These are phyloP conservation scores for Drosophila sproati DNA, from an alignment of 1,140 invertebrate genomes.

Conservation along the genomic window DNA sequence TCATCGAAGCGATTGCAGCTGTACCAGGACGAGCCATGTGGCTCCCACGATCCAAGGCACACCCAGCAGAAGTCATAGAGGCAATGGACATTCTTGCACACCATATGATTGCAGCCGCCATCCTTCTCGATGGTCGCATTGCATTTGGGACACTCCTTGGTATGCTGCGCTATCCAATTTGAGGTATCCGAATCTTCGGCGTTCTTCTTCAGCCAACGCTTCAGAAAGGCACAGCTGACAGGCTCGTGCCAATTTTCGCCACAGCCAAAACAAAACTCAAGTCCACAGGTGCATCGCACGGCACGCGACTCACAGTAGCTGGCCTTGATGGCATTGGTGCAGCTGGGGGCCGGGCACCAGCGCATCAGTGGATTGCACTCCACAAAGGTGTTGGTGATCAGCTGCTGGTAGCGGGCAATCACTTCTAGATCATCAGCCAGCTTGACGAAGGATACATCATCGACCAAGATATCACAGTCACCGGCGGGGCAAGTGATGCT, in stretches of 20 bases:
- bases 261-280: conserved; percentile 98
- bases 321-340: conserved; percentile 97
- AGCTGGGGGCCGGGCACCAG: conserved; percentile 99
- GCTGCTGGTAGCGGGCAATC: conserved; percentile 97
- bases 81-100: conserved; percentile 99
- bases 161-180: conserved; percentile 99
- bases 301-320: conserved; percentile 94
- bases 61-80: conserved; percentile 99
- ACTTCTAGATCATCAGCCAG: conserved; percentile 96
- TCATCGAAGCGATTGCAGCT: conserved; percentile 99
- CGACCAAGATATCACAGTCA: conserved; percentile 96
- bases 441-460: conserved; percentile 97
- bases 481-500: conserved; percentile 97
- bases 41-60: conserved; percentile 99
- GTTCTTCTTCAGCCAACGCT: conserved; percentile 99
- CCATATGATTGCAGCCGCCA: conserved; percentile 99
- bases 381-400: conserved; percentile 99
- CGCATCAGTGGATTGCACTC: conserved; percentile 97
- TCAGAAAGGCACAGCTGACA: conserved; percentile 95
- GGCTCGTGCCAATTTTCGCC: conserved; percentile 99
- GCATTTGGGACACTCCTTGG: conserved; percentile 99
- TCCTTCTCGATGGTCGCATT: conserved; percentile 99
- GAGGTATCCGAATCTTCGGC: conserved; percentile 99
- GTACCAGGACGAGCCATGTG: conserved; percentile 99
- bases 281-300: conserved; percentile 96